Evolutionary conservation across 2,797 vertebrate species (phyloP), one percentile per base, ranked within the genome.

Genomic region (Clarias laeviceps): DNA sequence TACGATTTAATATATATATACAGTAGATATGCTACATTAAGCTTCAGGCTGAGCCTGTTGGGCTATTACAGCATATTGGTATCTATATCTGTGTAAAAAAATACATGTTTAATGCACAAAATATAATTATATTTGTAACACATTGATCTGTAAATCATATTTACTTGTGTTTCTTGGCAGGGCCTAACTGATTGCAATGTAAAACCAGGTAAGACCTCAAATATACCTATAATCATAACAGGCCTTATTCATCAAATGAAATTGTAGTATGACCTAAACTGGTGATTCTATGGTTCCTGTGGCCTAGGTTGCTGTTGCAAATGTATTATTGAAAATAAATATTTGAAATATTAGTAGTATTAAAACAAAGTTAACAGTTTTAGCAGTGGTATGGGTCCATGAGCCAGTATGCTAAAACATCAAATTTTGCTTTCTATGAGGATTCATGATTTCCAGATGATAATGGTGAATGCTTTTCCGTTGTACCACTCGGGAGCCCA

Each of bases 141-240:
- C 34, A 5, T 54, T 4, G 73, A 59, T 79, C 5, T 17, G 57
- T 79, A 40, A 62, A n/a, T 17, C 4, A 5, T 6, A 40, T 79
- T 34, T 62, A n/a, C 22, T 34, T 86, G 24, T 69, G 12, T 79
- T 27, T 74, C 24, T 66, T 84, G 20, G 50, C 82, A 87, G 86
- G 78, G 62, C 9, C 69, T 87, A 62, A 81, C n/a, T 50, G 82
- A 87, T 32, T 87, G 86, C 69, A 68, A 59, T 4, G 8, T 87
- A 68, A 84, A 80, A 7, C 65, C 20, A 79, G 80, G 85, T 86
- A 83, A 86, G 81, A 29, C 9, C 56, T 56, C 14, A 73, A 45
- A 45, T 73, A 50, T 2, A 37, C 66, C 18, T 64, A 20, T 22
- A 57, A 57, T 57, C 74, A 59, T 76, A 29, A 15, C 9, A 5